phyloP scores from a whole-genome alignment of 2,113 vertebrate species.

The Seriola dumerili region DNA sequence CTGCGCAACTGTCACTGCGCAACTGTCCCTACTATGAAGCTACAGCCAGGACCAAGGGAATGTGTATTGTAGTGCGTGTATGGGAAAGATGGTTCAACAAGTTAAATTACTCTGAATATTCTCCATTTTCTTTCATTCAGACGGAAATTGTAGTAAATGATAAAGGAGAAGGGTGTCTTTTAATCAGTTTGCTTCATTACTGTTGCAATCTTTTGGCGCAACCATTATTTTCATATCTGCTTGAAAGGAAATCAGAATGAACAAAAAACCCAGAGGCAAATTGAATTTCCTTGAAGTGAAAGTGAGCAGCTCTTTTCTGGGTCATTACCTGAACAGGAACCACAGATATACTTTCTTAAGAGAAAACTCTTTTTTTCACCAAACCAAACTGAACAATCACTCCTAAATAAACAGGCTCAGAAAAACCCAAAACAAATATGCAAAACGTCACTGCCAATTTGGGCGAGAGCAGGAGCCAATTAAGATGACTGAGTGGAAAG shows the following conservation, averaged over 20 bases:
- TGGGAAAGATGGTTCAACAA: background rate
- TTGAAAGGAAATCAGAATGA: conserved; percentile 6
- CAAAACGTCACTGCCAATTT: conserved; percentile 48
- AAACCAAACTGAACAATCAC: conserved; percentile 46
- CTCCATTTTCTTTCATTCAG: conserved; percentile 11
- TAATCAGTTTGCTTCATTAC: conserved; percentile 13
- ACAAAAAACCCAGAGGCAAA: conserved; percentile 5
- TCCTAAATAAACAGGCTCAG: conserved; percentile 28
- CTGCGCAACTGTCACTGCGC: too few species aligned
- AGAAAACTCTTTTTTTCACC: conserved; percentile 28
- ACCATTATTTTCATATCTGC: conserved; percentile 13
- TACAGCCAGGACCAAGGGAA: too few species aligned
- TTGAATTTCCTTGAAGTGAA: conserved; percentile 27
- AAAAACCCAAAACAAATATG: conserved; percentile 43
- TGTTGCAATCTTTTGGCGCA: conserved; percentile 14
- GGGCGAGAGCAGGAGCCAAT: conserved; percentile 49
- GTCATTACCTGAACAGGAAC: conserved; percentile 12
- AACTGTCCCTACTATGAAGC: too few species aligned
- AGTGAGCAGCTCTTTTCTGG: conserved; percentile 5
- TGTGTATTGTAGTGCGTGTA: background rate
- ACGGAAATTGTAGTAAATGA: conserved; percentile 5
- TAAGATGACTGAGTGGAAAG: conserved; percentile 57
- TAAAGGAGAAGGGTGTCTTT: background rate
- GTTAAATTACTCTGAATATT: background rate
- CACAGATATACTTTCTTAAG: conserved; percentile 1